Conservation (phyloP, 2,888 invertebrate genomes). For the Geotrupes spiniger region DNA sequence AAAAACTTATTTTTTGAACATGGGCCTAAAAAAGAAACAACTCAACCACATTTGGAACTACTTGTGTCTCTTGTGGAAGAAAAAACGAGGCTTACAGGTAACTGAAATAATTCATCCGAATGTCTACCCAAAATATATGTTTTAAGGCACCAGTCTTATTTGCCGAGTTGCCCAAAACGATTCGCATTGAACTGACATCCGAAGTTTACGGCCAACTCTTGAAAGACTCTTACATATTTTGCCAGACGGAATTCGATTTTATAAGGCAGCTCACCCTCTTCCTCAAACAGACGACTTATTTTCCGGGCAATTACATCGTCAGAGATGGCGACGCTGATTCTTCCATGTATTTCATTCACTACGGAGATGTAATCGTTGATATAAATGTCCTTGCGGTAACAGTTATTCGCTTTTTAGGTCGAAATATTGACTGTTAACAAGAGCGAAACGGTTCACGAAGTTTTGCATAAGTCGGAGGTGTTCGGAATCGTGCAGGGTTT, state of each 20-base stretch:
- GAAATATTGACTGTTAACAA: constrained; percentile 56
- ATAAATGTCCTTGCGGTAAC: no score
- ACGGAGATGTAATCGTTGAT: constrained; percentile 51
- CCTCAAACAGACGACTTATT: constrained; percentile 55
- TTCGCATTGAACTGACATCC: constrained; percentile 54
- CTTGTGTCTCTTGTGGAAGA: constrained; percentile 54
- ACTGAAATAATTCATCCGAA: constrained; percentile 5
- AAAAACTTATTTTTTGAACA: constrained; percentile 53
- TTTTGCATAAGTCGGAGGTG: constrained; percentile 55
- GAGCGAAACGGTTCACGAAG: constrained; percentile 52
- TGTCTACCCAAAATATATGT: not conserved
- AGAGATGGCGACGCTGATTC: constrained; percentile 57
- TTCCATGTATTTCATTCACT: constrained; percentile 58
- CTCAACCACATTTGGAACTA: constrained; percentile 57
- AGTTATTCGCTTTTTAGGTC: constrained; percentile 44
- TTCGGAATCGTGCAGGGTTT: constrained; percentile 59
- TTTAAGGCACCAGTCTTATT: constrained; percentile 29
- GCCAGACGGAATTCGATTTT: constrained; percentile 53
- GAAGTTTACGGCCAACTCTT: constrained; percentile 55
- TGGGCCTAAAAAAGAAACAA: constrained; percentile 54
- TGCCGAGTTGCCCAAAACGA: constrained; percentile 51
- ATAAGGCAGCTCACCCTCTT: constrained; percentile 54
- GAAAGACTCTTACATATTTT: constrained; percentile 53
- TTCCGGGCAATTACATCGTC: constrained; percentile 57
- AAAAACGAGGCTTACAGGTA: constrained; percentile 55